A percentile compares a stretch with the other conserved stretches of the same genome.
Conservation (phyloP, 2,113 vertebrate species). For the Tetrao urogallus region DNA sequence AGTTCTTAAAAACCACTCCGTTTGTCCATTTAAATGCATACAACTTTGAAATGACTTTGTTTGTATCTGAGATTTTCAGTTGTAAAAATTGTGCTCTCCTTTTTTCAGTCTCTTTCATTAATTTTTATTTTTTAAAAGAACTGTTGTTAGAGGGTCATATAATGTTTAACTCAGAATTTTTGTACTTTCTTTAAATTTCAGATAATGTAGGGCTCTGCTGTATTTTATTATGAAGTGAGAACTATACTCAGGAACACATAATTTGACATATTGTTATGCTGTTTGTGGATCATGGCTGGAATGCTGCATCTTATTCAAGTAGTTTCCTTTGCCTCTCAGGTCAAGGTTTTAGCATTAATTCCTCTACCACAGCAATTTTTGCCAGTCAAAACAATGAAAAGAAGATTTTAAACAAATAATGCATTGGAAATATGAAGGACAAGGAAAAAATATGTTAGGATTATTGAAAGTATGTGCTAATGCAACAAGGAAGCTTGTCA, state of each 20-base stretch:
- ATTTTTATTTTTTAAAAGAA: background rate
- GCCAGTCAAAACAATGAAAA: background rate
- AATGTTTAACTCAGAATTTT: background rate
- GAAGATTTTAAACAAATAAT: background rate
- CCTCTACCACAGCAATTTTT: background rate
- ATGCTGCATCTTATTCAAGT: background rate
- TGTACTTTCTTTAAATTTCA: background rate
- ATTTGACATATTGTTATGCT: background rate
- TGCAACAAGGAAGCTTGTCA: background rate
- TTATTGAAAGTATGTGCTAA: background rate
- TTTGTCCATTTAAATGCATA: background rate
- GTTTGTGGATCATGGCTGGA: background rate
- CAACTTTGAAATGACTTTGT: background rate
- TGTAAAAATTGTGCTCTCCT: background rate
- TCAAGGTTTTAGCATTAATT: constrained; percentile 30
- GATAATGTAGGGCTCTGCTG: background rate
- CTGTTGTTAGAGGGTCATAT: background rate
- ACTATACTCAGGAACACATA: background rate
- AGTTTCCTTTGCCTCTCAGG: background rate
- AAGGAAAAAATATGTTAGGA: background rate
- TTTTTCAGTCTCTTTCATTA: background rate
- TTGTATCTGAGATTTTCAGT: background rate
- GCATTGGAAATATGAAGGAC: background rate
- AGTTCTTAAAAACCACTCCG: fast-evolving
- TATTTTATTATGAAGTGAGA: background rate